Evolutionary conservation across 2,113 vertebrate genomes (phyloP).

Genomic region (Labeo rohita): DNA sequence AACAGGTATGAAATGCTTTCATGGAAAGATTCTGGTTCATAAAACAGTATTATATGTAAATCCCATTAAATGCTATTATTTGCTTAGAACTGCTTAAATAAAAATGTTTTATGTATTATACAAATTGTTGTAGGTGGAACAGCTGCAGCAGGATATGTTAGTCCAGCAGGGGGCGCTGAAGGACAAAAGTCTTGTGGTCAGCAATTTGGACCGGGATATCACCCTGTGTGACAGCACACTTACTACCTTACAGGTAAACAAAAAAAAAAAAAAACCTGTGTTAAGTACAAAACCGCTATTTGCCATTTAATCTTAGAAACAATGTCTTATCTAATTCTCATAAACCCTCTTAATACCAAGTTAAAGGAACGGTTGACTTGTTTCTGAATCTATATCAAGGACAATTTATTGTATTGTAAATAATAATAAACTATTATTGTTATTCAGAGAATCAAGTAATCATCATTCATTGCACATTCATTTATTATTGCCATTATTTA

Average conservation of each 20-base stretch:
- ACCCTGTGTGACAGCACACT: conserved; percentile 78
- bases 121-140: conserved; percentile 74
- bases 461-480: not conserved
- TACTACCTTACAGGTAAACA: conserved; percentile 80
- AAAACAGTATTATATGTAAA: not conserved
- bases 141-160: conserved; percentile 78
- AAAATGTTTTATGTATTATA: not conserved
- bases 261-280: conserved; percentile 43
- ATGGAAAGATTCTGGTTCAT: not conserved
- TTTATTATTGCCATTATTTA: not conserved
- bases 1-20: conserved; percentile 71
- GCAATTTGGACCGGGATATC: conserved; percentile 79
- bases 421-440: not conserved
- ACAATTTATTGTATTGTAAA: too few species aligned
- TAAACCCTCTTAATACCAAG: not conserved
- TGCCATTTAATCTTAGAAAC: not conserved
- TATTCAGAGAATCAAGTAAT: not conserved
- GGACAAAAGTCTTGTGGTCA: conserved; percentile 77
- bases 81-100: not conserved
- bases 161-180: conserved; percentile 83
- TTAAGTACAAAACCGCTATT: not conserved
- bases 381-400: not conserved
- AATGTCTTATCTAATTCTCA: too few species aligned
- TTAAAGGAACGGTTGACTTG: not conserved
- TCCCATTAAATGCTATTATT: not conserved